Base-by-base conservation (phyloP, 2,113 vertebrate species). In the Hyla sarda region DNA sequence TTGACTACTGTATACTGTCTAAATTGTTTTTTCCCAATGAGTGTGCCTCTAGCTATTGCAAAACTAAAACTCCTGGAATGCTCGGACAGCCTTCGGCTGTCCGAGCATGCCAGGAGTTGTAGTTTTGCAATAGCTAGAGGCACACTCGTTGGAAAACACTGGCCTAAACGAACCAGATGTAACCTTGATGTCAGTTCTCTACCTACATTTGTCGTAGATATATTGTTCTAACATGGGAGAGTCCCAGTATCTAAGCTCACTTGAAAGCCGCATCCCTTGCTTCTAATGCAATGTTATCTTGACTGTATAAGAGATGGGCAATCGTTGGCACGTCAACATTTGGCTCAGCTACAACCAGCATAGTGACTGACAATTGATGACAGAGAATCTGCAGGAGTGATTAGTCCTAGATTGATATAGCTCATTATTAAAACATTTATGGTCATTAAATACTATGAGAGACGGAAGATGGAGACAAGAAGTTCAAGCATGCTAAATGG, bases 361-460 rank as follows among this genome's bases (percentile, higher is more conserved):
- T 12, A 23, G 34, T 71, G 67, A 71, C 67, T 71, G 67, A 71
- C 67, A 71, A 41, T 4, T 11, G 67, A 71, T 71, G 67, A 71
- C 67, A 71, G 67, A 37, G 34, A 41, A 37, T 71, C 23, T n/a
- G 4, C 72, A 1, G 72, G 37, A 48, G 21, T 74, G 72, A 74
- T 74, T 48, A 47, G 23, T 25, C 45, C 41, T n/a, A 48, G 72
- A 74, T 74, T 47, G 72, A 74, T 74, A 47, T 8, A 25, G 41
- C 45, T 48, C 72, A 74, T 45, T 74, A 48, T 45, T 47, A 74
- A 47, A 41, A 47, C 37, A 74, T 74, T 74, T 74, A n/a, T 74
- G 41, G 12, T 74, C 72, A 74, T 45, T 74, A 74, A 48, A 74
- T 48, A 48, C 72, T 25, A 25, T 47, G 41, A 48, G n/a, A 74